Conservation (phyloP, 1,140 invertebrate species). For the Pissodes strobi region DNA sequence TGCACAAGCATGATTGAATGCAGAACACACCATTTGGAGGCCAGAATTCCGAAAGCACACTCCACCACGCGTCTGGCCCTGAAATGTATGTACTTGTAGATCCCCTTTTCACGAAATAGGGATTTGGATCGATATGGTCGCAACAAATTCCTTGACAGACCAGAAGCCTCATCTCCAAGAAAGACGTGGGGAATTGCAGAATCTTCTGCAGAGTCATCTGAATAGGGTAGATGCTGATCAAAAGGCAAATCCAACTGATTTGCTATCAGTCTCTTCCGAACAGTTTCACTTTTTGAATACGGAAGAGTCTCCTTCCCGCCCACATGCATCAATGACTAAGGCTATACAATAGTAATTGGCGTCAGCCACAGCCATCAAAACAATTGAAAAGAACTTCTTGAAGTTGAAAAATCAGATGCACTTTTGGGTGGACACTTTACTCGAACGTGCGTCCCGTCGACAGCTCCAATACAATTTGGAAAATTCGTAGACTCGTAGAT, state of each 20-base stretch:
- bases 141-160: conserved; percentile 46
- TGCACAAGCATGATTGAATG: conserved; percentile 49
- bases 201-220: too few species aligned
- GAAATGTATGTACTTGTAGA: too few species aligned
- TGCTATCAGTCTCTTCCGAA: conserved; percentile 42
- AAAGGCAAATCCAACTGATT: conserved; percentile 41
- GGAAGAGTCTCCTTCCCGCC: conserved; percentile 52
- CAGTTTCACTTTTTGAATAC: conserved; percentile 49
- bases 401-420: conserved; percentile 41
- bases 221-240: too few species aligned
- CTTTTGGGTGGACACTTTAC: background rate
- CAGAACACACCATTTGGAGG: conserved; percentile 54
- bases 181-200: conserved; percentile 41
- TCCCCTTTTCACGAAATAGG: too few species aligned
- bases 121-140: conserved; percentile 53
- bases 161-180: too few species aligned
- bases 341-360: conserved; percentile 31
- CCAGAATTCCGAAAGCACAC: conserved; percentile 52
- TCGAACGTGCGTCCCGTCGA: conserved; percentile 56
- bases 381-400: conserved; percentile 47
- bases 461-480: conserved; percentile 52
- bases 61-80: conserved; percentile 55
- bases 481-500: conserved; percentile 46
- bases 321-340: conserved; percentile 57
- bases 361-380: background rate